A percentile compares a stretch with the other conserved stretches of the same genome.
Conservation (phyloP, 1,140 invertebrate species). For the Lordiphosa stackelbergi region DNA sequence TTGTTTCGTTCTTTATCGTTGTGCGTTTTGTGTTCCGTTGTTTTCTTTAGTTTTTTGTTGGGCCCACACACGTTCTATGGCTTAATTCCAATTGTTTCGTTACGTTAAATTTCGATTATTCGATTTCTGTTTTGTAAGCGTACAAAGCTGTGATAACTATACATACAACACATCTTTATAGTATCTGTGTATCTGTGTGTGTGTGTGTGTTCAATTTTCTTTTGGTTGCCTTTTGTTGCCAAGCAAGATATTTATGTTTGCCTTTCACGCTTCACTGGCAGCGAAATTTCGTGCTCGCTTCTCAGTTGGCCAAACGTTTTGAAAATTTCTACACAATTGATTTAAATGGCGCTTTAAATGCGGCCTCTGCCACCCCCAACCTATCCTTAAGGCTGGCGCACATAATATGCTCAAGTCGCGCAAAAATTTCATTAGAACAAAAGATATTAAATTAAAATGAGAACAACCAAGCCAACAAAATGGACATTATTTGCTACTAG, state of each 20-base stretch:
- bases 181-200: slow-evolving; percentile 15
- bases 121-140: slow-evolving; percentile 59
- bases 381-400: slow-evolving; percentile 17
- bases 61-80: slow-evolving; percentile 47
- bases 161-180: slow-evolving; percentile 12
- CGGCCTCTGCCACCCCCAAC: slow-evolving; percentile 4
- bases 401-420: slow-evolving; percentile 43
- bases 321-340: slow-evolving; percentile 71
- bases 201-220: slow-evolving; percentile 28
- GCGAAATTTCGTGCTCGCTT: slow-evolving; percentile 3
- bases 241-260: slow-evolving; percentile 68
- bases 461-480: slow-evolving; percentile 7
- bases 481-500: neutral
- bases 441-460: slow-evolving; percentile 52
- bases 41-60: slow-evolving; percentile 59
- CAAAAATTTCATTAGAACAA: slow-evolving; percentile 66
- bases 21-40: slow-evolving; percentile 23
- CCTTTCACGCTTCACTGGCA: slow-evolving; percentile 57
- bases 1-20: slow-evolving; percentile 13
- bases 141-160: slow-evolving; percentile 54
- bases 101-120: slow-evolving; percentile 49
- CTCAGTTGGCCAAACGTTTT: slow-evolving; percentile 38
- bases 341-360: slow-evolving; percentile 62
- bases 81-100: slow-evolving; percentile 58
- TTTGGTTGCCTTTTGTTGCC: slow-evolving; percentile 56